Evolutionary conservation across 2,797 vertebrate genomes (phyloP), one percentile per base, ranked within the genome.

Genomic region (Enteromius viviparus): DNA sequence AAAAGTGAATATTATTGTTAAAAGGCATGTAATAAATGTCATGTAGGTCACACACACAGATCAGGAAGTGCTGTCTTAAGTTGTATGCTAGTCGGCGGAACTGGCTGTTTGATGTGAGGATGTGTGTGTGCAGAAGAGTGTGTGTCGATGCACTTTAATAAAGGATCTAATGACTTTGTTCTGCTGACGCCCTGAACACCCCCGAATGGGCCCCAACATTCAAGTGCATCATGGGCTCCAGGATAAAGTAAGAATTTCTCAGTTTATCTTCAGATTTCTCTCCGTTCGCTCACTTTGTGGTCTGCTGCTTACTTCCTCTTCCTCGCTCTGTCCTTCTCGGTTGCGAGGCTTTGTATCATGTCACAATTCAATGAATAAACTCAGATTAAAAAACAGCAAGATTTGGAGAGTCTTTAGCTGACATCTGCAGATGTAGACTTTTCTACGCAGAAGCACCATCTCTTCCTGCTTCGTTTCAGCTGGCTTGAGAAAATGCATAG

Each of bases 21-120:
- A 45, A 14, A 49, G 29, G 10, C 65, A 26, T 26, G 26, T 26
- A 26, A 26, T 26, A 26, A 74, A 82, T 82, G 89, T 91, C 92
- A 92, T 49, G 14, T 82, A 65, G 34, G 75, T 78, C 76, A 86
- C 58, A 83, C 55, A 87, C 82, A 81, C 76, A 87, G 86, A 93
- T 91, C 92, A 95, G 94, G 94, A 95, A 95, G 93, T 94, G 91
- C 87, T 64, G 89, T 84, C 74, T 76, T 84, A 86, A 91, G 71
- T 91, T 74, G 81, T 79, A 85, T 83, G 88, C 91, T 89, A 84
- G 65, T 81, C 70, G 65, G 72, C 47, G 47, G 66, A 60, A 42
- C 65, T 76, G 76, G 64, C 84, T 86, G 84, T 71, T 86, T 77
- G 64, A 51, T 78, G 40, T 74, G 71, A 71, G 5, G 76, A 47